Conservation (phyloP, 2,797 vertebrate species). For the Pempheris klunzingeri region DNA sequence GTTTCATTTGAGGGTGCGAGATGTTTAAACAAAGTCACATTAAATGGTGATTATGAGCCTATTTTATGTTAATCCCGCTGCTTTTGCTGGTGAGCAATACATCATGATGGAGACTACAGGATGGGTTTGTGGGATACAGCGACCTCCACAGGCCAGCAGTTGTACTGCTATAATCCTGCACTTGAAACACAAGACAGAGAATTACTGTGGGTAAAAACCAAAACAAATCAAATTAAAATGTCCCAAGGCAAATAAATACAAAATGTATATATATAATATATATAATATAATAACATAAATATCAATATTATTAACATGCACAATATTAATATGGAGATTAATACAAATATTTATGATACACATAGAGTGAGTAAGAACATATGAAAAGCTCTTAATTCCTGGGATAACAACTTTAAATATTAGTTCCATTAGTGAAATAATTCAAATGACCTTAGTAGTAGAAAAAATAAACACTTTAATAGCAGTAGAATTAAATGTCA, state of each 20-base stretch:
- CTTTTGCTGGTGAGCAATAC: constrained; percentile 23
- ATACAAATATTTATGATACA: too few relatives aligned
- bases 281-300: too few relatives aligned
- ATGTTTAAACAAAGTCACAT: constrained; percentile 35
- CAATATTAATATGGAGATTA: too few relatives aligned
- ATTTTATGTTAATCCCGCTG: constrained; percentile 27
- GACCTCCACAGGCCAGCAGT: constrained; percentile 63
- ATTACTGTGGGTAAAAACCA: neutral
- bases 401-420: neutral
- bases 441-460: neutral
- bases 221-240: too few relatives aligned
- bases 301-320: too few relatives aligned
- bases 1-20: constrained; percentile 25
- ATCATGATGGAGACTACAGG: neutral
- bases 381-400: too few relatives aligned
- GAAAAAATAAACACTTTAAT: neutral
- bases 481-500: neutral
- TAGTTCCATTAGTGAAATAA: neutral
- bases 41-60: constrained; percentile 38
- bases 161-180: constrained; percentile 12
- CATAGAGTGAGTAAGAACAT: too few relatives aligned
- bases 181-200: neutral
- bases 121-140: constrained; percentile 56
- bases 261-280: too few relatives aligned
- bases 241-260: too few relatives aligned